Conservation (phyloP, 2,113 vertebrate genomes). For the Fulica atra region DNA sequence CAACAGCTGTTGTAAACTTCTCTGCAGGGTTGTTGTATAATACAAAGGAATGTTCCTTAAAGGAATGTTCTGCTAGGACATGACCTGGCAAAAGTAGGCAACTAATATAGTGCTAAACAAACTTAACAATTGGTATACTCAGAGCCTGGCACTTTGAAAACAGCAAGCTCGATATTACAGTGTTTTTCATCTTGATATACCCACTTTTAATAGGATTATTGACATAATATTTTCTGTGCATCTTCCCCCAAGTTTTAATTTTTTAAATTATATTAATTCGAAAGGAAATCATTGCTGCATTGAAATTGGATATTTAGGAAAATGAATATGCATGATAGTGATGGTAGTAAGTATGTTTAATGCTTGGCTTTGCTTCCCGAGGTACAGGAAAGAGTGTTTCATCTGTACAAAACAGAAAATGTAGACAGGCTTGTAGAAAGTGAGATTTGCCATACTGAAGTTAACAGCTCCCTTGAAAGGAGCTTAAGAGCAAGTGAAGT, state of each 20-base stretch:
- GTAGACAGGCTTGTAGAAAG: background rate
- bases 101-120: background rate
- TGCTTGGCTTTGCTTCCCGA: background rate
- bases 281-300: background rate
- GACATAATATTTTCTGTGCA: fast-evolving
- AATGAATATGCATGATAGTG: background rate
- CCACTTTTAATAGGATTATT: background rate
- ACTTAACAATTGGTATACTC: background rate
- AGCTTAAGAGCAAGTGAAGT: background rate
- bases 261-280: background rate
- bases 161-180: background rate
- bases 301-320: background rate
- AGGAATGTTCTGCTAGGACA: background rate
- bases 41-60: background rate
- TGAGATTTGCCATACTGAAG: background rate
- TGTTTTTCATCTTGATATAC: background rate
- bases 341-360: background rate
- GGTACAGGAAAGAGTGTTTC: background rate
- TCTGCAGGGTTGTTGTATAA: background rate
- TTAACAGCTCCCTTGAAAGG: background rate
- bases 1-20: background rate
- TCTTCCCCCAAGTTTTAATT: background rate
- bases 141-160: background rate
- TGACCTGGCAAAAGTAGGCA: background rate
- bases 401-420: background rate